Evolutionary conservation across 1,140 invertebrate genomes (phyloP).

Genomic region (Chironomus tepperi): DNA sequence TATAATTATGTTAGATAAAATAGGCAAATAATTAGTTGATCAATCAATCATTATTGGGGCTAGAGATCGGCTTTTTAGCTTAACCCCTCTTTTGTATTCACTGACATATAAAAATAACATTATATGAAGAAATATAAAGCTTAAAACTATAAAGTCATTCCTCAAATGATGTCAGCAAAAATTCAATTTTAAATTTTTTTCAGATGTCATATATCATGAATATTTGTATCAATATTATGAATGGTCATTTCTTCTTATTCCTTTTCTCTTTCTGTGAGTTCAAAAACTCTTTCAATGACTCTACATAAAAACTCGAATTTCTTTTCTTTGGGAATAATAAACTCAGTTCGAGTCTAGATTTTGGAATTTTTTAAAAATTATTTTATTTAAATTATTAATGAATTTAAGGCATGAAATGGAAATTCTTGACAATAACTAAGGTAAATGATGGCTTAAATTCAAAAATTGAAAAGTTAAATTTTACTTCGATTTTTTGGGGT

Average conservation of each 20-base stretch:
- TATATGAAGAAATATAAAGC: background rate
- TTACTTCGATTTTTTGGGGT: too few species aligned
- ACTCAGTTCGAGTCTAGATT: too few species aligned
- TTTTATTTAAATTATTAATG: too few species aligned
- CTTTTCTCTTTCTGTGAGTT: background rate
- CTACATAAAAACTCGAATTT: background rate
- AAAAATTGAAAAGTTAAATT: too few species aligned
- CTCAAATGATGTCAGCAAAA: background rate
- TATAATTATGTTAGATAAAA: slow-evolving; percentile 19
- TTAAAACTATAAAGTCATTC: background rate
- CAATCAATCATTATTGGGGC: slow-evolving; percentile 20
- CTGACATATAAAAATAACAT: background rate
- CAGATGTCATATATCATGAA: background rate
- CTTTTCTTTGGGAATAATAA: too few species aligned
- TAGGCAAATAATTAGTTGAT: slow-evolving; percentile 23
- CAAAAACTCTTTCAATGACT: background rate
- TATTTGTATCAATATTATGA: slow-evolving; percentile 15
- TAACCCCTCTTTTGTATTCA: background rate
- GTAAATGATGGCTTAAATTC: too few species aligned
- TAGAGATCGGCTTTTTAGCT: background rate
- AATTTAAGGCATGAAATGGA: too few species aligned
- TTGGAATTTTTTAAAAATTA: too few species aligned
- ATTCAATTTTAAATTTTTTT: background rate
- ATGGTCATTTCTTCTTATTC: background rate
- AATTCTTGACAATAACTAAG: too few species aligned